phyloP scores from a whole-genome alignment of 2,797 vertebrate genomes.

The Apodemus agrarius region DNA sequence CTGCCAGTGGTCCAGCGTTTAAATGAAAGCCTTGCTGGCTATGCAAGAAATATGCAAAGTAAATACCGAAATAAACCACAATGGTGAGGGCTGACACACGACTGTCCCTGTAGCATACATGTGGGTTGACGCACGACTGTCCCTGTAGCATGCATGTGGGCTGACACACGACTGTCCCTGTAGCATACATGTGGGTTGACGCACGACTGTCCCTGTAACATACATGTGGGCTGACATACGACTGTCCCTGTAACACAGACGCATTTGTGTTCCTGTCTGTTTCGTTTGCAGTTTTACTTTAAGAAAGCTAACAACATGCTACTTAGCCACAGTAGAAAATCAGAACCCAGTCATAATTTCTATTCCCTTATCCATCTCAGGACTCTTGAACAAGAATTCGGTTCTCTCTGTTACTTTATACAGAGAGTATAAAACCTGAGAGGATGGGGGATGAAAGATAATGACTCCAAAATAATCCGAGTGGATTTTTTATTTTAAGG shows the following conservation, averaged over 20 bases:
- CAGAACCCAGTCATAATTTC: conserved; percentile 34
- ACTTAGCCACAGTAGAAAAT: background rate
- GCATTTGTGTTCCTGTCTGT: background rate
- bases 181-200: too few species aligned
- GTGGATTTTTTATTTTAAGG: conserved; percentile 40
- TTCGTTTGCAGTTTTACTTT: background rate
- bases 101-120: too few species aligned
- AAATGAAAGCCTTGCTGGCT: background rate
- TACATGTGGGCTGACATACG: too few species aligned
- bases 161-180: too few species aligned
- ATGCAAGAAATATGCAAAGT: background rate
- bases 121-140: too few species aligned
- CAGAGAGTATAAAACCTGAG: conserved; percentile 1
- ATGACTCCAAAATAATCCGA: conserved; percentile 12
- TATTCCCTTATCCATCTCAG: background rate
- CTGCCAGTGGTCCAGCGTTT: background rate
- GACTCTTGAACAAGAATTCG: background rate
- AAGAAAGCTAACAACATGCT: background rate
- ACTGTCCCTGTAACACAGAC: background rate
- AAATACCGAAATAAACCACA: background rate
- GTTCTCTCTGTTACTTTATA: conserved; percentile 19
- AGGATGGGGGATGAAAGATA: background rate
- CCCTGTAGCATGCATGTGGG: background rate
- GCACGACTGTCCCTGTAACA: too few species aligned
- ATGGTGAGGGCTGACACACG: background rate